Evolutionary conservation across 2,113 vertebrate genomes (phyloP), one percentile per base, ranked within the genome.

Genomic region (Aphyosemion australe): DNA sequence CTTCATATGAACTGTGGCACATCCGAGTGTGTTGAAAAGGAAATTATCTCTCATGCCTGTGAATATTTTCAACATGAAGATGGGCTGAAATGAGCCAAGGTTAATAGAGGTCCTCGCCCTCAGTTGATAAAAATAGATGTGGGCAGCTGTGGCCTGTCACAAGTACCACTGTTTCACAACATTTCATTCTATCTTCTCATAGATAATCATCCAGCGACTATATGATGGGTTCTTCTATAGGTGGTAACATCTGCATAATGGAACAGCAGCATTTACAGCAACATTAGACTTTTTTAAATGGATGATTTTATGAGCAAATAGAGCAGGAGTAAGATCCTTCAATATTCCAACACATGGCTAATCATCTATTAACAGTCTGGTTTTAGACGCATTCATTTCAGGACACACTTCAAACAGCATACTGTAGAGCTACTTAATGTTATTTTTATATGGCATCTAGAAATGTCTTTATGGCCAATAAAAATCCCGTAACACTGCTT

Each of bases 61-160:
- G 69, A 69, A 85, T 16, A 66, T 34, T 49, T 53, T 13, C 51
- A 49, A 68, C 76, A 42, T 61, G 32, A 52, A 20, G 57, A 65
- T 19, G 19, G 43, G 8, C 57, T 32, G 61, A 80, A 65, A 68
- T 61, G 58, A 64, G 20, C 34, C 19, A 11, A 52, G 83, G 78
- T 80, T 88, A 90, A 90, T 88, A 31, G 83, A 83, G 83, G 86
- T 83, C 74, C 31, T 72, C 49, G 60, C 49, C 77, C 80, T 55
- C 0, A 7, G 53, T 6, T 64, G 53, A 77, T 80, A 67, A 78
- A 51, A 79, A 46, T 20, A 31, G 62, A 64, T 45, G 39, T 61
- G 49, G 26, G 43, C 48, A 80, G 62, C 50, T 54, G 68, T 53
- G 57, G 67, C 41, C 32, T 74, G n/a, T 20, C 26, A 68, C 65